Conservation (phyloP, 2,797 vertebrate genomes). For the Tenualosa thibaudeaui region DNA sequence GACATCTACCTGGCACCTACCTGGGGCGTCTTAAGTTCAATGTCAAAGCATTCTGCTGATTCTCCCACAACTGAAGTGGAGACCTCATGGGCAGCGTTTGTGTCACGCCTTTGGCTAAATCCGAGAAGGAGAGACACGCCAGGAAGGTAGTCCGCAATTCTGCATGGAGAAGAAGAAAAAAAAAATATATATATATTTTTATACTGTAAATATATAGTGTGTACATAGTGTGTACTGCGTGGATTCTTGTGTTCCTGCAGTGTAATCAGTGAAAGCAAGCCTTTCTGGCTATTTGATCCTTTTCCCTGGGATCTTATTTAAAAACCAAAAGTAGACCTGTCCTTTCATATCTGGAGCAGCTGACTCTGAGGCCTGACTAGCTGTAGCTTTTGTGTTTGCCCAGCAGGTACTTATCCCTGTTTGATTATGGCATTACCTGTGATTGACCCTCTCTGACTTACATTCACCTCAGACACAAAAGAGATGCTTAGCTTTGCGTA, state of each 20-base stretch:
- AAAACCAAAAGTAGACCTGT: neutral
- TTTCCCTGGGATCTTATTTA: neutral
- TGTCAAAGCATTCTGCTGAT: slow-evolving; percentile 64
- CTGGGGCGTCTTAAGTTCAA: slow-evolving; percentile 72
- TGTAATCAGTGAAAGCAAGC: neutral
- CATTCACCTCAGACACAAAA: neutral
- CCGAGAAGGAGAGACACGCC: slow-evolving; percentile 66
- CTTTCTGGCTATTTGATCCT: neutral
- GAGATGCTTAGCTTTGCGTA: neutral
- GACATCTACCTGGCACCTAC: slow-evolving; percentile 50
- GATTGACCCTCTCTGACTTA: neutral
- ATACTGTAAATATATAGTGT: no score
- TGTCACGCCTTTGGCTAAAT: slow-evolving; percentile 63
- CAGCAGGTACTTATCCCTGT: neutral
- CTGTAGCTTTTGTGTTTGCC: neutral
- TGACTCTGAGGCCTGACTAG: neutral
- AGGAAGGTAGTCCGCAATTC: slow-evolving; percentile 68
- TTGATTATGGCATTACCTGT: neutral
- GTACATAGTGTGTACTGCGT: no score
- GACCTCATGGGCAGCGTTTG: slow-evolving; percentile 64
- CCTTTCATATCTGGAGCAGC: neutral
- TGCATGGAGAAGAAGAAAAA: slow-evolving; percentile 39
- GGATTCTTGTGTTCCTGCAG: neutral
- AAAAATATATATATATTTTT: neutral
- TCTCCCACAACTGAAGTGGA: slow-evolving; percentile 58